Conservation (phyloP, 2,888 invertebrate species). For the Monoplex corrugatus region DNA sequence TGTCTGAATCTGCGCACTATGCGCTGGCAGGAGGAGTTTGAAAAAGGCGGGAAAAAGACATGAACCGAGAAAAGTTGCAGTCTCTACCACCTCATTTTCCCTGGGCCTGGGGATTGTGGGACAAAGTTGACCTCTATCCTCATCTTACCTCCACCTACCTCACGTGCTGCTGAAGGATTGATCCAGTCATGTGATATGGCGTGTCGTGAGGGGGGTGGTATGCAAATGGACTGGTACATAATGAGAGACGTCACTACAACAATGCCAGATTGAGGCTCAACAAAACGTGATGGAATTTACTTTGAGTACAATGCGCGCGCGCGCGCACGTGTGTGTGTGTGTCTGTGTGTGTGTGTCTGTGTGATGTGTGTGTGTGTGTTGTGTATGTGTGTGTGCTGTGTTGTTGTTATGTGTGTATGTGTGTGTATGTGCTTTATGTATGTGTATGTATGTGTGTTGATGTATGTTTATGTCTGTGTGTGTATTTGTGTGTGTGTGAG, state of each 20-base stretch:
- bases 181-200: constrained; percentile 39
- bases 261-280: constrained; percentile 27
- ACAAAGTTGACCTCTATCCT: too few relatives aligned
- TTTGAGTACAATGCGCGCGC: neutral
- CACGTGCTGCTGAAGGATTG: too few relatives aligned
- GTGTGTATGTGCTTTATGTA: too few relatives aligned
- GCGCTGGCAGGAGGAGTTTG: too few relatives aligned
- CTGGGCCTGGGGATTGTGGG: too few relatives aligned
- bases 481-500: constrained; percentile 14
- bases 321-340: neutral
- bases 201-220: neutral
- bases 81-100: too few relatives aligned
- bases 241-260: constrained; percentile 24
- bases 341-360: neutral
- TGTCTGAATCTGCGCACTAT: too few relatives aligned
- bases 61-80: neutral
- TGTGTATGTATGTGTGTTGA: neutral
- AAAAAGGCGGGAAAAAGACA: too few relatives aligned
- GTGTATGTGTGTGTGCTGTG: too few relatives aligned
- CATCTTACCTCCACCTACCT: too few relatives aligned
- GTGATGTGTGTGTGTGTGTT: neutral
- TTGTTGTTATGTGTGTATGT: too few relatives aligned
- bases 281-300: constrained; percentile 23
- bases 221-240: constrained; percentile 45
- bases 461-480: constrained; percentile 20